Percentiles rank a stretch among this genome's conserved stretches.
These are phyloP conservation scores for Archips crataeganus DNA, from an alignment of 2,888 invertebrate genomes.

Conservation along the genomic window DNA sequence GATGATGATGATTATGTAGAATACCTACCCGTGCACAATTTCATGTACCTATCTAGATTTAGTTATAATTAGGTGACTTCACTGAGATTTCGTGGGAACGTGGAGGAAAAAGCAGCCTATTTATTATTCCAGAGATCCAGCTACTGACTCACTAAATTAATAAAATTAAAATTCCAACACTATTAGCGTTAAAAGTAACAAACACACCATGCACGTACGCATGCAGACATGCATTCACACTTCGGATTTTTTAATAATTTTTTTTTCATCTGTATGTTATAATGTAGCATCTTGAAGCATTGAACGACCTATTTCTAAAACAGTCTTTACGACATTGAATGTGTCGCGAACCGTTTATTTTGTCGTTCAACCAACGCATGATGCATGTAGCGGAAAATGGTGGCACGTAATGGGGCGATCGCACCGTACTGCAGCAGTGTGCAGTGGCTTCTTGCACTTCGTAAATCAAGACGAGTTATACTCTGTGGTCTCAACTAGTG, in stretches of 20 bases:
- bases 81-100: no score
- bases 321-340: neutral
- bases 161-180: no score
- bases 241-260: neutral
- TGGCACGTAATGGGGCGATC: constrained; percentile 38
- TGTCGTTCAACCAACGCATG: constrained; percentile 45
- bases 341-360: constrained; percentile 29
- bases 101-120: no score
- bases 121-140: no score
- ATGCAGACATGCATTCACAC: no score
- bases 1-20: no score
- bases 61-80: no score
- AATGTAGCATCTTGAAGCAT: neutral
- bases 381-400: constrained; percentile 53
- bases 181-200: no score
- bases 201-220: no score
- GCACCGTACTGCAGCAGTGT: constrained; percentile 7
- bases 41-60: no score
- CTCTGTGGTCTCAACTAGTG: constrained; percentile 6
- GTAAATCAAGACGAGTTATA: constrained; percentile 30
- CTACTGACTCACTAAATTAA: no score
- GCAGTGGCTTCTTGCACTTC: constrained; percentile 31
- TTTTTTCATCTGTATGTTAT: neutral
- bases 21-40: no score
- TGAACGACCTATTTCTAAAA: neutral